phyloP scores from a whole-genome alignment of 2,888 invertebrate genomes.

The Pachydiplax longipennis region DNA sequence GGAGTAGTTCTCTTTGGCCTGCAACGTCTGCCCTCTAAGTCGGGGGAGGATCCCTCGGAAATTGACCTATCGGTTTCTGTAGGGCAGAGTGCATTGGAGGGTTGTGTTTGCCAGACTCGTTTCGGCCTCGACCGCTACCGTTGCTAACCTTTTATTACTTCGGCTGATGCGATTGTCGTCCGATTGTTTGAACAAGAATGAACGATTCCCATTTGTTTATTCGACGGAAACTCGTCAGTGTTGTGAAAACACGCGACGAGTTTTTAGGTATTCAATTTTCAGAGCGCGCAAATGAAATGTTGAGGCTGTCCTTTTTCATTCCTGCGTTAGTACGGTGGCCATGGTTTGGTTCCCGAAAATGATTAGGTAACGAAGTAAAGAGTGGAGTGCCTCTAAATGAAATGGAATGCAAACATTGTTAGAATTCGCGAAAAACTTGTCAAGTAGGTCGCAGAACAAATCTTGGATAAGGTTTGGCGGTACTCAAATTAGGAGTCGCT shows the following conservation, averaged over 20 bases:
- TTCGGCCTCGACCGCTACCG: background rate
- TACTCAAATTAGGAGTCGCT: too few species aligned
- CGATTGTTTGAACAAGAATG: background rate
- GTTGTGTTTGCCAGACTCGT: slow-evolving; percentile 17
- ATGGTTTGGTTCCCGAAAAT: too few species aligned
- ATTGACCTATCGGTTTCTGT: slow-evolving; percentile 17
- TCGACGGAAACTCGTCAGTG: background rate
- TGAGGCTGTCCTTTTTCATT: too few species aligned
- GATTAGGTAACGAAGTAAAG: too few species aligned
- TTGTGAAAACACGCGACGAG: background rate
- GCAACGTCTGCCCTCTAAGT: background rate
- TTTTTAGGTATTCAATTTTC: background rate
- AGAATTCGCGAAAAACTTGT: too few species aligned
- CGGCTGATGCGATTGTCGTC: slow-evolving; percentile 24
- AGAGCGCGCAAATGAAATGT: too few species aligned
- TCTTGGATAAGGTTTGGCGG: too few species aligned
- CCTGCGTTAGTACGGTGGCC: too few species aligned
- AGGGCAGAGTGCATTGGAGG: slow-evolving; percentile 11
- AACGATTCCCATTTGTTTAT: slow-evolving; percentile 7
- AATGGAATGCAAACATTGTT: too few species aligned
- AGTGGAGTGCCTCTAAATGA: too few species aligned
- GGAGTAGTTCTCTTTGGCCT: background rate
- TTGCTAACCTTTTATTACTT: slow-evolving; percentile 10
- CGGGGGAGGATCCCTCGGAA: background rate
- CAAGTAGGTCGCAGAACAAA: too few species aligned